Base-by-base conservation (phyloP, 2,113 vertebrate species). In the Thymallus thymallus region DNA sequence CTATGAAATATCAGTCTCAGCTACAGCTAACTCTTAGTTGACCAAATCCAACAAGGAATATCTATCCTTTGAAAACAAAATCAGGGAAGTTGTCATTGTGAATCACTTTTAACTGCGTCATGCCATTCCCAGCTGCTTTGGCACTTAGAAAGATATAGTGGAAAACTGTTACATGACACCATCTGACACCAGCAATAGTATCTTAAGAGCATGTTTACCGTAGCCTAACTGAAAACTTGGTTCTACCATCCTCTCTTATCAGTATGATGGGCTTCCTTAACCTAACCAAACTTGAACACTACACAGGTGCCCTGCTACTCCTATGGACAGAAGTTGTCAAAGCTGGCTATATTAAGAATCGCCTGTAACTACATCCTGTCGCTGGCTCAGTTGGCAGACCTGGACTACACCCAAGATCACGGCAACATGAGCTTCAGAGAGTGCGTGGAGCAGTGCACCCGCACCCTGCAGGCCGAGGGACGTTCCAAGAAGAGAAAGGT, bases 341-440 rank as follows among this genome's bases (percentile, higher is more conserved):
- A 99, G 88, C 90, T 99, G 92, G 98, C 98, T 77, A 99, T 99
- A 86, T 90, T 99, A 82, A 94, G 96, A 85, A 98, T 99, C 69
- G 98, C 98, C 82, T 99, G 98, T 87, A 99, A 99, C 94, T 99
- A 99, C 93, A 99, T 99, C 92, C 94, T 99, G 90, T 99, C 98
- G 72, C 91, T 99, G 91, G 96, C 97, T 14, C 94, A 95, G 87
- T 91, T 99, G 81, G 96, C 96, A 1, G 96, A 99, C 88, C 92
- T 97, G 74, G 97, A 99, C 92, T 97, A 98, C 93, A 96, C 95
- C 0, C 91, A 95, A 3, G 96, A 97, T 88, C 96, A 93, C 88
- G 94, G 93, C 92, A 96, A 94, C 80, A 89, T 96, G 90, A 98
- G 93, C 92, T 99, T 99, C 91, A 95, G 96, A 5, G 96, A 99